Evolutionary conservation across 2,888 invertebrate species (phyloP), one percentile per base, ranked within the genome.

Genomic region (Atethmia centrago): DNA sequence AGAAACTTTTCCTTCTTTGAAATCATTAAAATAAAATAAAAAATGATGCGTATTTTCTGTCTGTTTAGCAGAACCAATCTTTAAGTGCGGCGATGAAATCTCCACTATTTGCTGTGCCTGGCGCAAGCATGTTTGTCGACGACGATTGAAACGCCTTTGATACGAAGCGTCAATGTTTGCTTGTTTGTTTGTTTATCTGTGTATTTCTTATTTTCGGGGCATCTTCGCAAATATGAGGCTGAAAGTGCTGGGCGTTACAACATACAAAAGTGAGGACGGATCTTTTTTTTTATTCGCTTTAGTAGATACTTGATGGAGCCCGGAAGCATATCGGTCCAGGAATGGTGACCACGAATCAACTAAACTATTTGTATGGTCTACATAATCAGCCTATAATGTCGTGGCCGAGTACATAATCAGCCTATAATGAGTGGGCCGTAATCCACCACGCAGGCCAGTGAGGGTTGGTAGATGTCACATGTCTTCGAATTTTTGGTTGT

Each of bases 81-180:
- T 56, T 82, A 72, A 83, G 69, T 64, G 56, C 42, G 55, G 69
- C 67, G 77, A 84, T 79, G 74, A 84, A 83, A 83, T 83, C 84
- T 87, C 77, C 75, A 87, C 88, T 92, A 90, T 93, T 93, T 89
- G 84, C 87, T 74, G 80, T 86, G 89, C 85, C 89, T 87, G 91
- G 83, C 83, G 82, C 88, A 87, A 86, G 88, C 89, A 84, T 92
- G 92, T 92, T 91, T 92, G 90, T 78, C 75, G 77, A 81, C 79
- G 86, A 86, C 89, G 90, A 92, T 92, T 91, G 91, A 89, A 90
- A 88, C 89, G 86, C 88, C 91, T 91, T 90, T 91, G 92, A 92
- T 92, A 91, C 89, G 88, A 85, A 81, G 85, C 74, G 87, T 88
- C 90, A 93, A 92, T 92, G 88, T 93, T 90, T 91, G 85, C 87